These are phyloP conservation scores for Hiodon alosoides DNA, from an alignment of 2,113 vertebrate species.

Conservation along the genomic window DNA sequence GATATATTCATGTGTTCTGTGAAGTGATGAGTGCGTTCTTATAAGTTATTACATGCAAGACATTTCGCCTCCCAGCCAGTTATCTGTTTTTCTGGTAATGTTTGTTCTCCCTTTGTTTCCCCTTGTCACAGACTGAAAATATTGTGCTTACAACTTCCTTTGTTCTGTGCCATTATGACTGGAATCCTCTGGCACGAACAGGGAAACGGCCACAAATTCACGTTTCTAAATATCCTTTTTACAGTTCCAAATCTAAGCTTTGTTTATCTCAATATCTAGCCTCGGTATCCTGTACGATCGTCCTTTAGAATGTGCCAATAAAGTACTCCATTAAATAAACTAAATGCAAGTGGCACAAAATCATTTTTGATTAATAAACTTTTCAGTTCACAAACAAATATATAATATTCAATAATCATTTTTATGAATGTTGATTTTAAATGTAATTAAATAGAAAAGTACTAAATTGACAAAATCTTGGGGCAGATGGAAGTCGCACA, in stretches of 20 bases:
- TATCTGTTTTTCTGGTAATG: constrained; percentile 63
- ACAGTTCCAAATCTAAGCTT: not conserved
- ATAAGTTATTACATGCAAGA: constrained; percentile 31
- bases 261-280: not conserved
- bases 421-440: too few relatives aligned
- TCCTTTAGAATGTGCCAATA: not conserved
- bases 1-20: constrained; percentile 15
- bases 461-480: too few relatives aligned
- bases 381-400: too few relatives aligned
- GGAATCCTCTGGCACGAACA: constrained; percentile 48
- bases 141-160: constrained; percentile 41
- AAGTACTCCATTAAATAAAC: not conserved
- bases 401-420: too few relatives aligned
- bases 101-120: constrained; percentile 48
- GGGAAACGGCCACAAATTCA: constrained; percentile 19
- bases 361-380: too few relatives aligned
- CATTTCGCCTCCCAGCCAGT: constrained; percentile 43
- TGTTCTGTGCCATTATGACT: constrained; percentile 39
- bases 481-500: constrained; percentile 8
- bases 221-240: not conserved
- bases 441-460: too few relatives aligned
- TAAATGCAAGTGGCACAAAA: not conserved
- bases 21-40: not conserved
- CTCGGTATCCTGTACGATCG: not conserved
- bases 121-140: constrained; percentile 49